A percentile compares a stretch with the other conserved stretches of the same genome.
phyloP scores from a whole-genome alignment of 2,797 vertebrate species.

The Microctenopoma steveboyesi region DNA sequence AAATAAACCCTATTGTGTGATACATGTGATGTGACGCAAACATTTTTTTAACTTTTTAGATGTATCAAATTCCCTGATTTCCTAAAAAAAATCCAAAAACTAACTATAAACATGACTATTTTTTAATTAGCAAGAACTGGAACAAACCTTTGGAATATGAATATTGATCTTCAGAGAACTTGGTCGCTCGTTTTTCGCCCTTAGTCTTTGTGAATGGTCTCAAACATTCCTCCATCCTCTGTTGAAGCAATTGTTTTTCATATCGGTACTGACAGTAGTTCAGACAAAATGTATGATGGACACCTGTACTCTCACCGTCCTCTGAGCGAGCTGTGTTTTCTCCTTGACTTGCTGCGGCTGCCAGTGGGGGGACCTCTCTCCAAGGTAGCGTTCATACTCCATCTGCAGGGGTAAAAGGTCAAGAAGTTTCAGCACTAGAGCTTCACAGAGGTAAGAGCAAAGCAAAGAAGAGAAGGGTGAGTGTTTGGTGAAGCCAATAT shows the following conservation, averaged over 20 bases:
- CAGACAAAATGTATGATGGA: neutral
- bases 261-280: neutral
- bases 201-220: conserved; percentile 41
- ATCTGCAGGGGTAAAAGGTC: conserved; percentile 65
- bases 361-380: conserved; percentile 70
- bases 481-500: neutral
- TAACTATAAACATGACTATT: conserved; percentile 1
- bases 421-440: conserved; percentile 9
- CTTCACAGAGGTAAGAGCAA: neutral
- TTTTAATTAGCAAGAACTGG: neutral
- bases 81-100: neutral
- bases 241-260: conserved; percentile 25
- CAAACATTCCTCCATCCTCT: conserved; percentile 66
- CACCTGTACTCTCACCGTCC: conserved; percentile 32
- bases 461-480: neutral
- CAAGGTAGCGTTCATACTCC: conserved; percentile 78
- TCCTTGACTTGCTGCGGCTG: conserved; percentile 67
- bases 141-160: conserved; percentile 51
- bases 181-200: conserved; percentile 49
- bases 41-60: too few relatives aligned
- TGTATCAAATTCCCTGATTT: neutral
- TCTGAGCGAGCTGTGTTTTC: conserved; percentile 61
- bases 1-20: neutral
- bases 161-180: conserved; percentile 17
- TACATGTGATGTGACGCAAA: neutral